Evolutionary conservation across 2,113 vertebrate genomes (phyloP).

Genomic region (Dasypus novemcinctus): DNA sequence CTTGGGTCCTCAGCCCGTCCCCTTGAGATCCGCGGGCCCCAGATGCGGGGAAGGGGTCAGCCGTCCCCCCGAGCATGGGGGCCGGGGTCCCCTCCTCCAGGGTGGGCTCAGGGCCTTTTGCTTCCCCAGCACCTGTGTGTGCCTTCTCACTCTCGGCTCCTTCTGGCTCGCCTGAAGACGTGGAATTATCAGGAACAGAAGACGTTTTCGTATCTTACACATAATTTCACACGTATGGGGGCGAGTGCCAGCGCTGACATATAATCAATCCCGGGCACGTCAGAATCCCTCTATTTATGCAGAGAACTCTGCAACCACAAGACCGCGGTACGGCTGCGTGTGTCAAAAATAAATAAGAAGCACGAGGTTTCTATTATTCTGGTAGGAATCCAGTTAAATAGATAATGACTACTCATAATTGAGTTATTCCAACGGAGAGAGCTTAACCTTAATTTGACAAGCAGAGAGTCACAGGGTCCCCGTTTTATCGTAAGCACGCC

Average conservation of each 20-base stretch:
- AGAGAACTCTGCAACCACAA: background rate
- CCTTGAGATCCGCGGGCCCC: constrained; percentile 61
- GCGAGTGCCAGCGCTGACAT: accelerated
- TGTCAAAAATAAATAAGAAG: background rate
- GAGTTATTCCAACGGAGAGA: constrained; percentile 81
- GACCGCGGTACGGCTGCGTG: background rate
- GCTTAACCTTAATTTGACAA: constrained; percentile 79
- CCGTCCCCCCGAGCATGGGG: background rate
- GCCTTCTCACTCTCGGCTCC: background rate
- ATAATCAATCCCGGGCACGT: background rate
- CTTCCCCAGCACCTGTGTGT: accelerated
- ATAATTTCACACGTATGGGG: background rate
- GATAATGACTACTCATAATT: constrained; percentile 79
- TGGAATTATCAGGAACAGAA: background rate
- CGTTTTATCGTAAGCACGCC: constrained; percentile 69
- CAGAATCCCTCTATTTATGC: background rate
- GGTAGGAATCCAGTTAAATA: constrained; percentile 76
- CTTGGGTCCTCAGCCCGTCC: background rate
- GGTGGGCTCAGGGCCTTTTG: accelerated
- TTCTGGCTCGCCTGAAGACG: background rate
- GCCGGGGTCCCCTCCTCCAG: background rate
- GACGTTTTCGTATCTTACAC: background rate
- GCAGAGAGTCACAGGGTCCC: constrained; percentile 72
- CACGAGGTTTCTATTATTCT: constrained; percentile 34
- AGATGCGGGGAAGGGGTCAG: constrained; percentile 63